These are phyloP conservation scores for Smittia sp. DNA, from an alignment of 2,888 invertebrate genomes.

Conservation along the genomic window DNA sequence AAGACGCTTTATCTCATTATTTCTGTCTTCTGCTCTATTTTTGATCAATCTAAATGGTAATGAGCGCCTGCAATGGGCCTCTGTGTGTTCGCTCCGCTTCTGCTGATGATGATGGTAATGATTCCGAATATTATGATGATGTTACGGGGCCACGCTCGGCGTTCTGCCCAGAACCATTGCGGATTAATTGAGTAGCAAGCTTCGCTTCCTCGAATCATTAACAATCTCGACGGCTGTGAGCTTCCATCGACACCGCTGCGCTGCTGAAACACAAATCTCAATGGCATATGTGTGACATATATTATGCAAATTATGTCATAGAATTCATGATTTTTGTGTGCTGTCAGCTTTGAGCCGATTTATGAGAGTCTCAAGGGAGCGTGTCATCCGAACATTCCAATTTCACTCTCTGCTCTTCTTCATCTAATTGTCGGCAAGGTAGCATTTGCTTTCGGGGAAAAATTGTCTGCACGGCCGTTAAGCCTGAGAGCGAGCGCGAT, in stretches of 20 bases:
- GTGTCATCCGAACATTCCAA: background rate
- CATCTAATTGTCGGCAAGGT: conserved; percentile 4
- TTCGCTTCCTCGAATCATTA: background rate
- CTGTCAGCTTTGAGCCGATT: background rate
- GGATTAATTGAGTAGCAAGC: background rate
- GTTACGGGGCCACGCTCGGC: too few relatives aligned
- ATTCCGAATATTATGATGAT: background rate
- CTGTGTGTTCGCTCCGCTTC: background rate
- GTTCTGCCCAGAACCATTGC: background rate
- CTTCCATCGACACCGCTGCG: too few relatives aligned
- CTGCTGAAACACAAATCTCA: background rate
- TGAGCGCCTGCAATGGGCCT: conserved; percentile 10
- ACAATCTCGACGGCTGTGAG: background rate
- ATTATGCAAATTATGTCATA: conserved; percentile 9
- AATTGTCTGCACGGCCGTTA: background rate
- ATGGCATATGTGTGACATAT: conserved; percentile 6
- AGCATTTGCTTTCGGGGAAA: background rate
- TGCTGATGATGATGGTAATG: conserved; percentile 10
- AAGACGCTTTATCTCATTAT: background rate
- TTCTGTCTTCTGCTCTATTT: background rate
- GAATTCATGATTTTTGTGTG: conserved; percentile 2
- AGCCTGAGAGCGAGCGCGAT: background rate
- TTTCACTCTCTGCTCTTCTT: background rate
- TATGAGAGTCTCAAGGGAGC: conserved; percentile 9
- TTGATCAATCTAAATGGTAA: conserved; percentile 23